Evolutionary conservation across 2,113 vertebrate genomes (phyloP).

Genomic region (Leiothrix lutea): DNA sequence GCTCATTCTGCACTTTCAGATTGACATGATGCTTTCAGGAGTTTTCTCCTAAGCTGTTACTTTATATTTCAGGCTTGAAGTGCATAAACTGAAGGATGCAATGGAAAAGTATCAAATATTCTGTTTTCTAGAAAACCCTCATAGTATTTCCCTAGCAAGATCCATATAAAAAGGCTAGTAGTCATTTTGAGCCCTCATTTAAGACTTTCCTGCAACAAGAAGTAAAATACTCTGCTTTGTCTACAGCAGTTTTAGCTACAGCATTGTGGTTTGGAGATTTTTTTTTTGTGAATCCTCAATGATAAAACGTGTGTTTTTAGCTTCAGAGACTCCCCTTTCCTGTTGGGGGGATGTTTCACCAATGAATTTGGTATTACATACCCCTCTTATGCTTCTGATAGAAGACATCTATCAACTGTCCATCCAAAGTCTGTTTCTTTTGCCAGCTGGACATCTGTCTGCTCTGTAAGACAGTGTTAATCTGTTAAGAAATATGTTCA

Average conservation of each 20-base stretch:
- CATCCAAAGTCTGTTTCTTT: background rate
- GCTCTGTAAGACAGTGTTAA: background rate
- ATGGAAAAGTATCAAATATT: background rate
- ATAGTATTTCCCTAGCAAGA: background rate
- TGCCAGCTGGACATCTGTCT: background rate
- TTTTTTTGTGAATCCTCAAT: background rate
- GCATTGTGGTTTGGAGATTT: fast-evolving
- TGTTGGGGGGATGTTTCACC: background rate
- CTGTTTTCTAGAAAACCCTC: background rate
- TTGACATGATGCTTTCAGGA: background rate
- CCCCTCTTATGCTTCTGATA: background rate
- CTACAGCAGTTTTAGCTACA: background rate
- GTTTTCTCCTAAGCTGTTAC: background rate
- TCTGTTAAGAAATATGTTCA: background rate
- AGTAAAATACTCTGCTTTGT: background rate
- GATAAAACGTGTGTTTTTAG: background rate
- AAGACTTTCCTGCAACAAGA: background rate
- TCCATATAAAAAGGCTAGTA: background rate
- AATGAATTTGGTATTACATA: background rate
- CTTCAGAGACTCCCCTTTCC: background rate
- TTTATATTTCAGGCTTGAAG: background rate
- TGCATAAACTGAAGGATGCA: background rate
- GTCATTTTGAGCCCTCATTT: background rate
- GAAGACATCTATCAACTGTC: background rate
- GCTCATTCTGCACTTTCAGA: background rate